phyloP scores from a whole-genome alignment of 64 coral and sea anemone species.

The Hydrozoanthus tunicans region DNA sequence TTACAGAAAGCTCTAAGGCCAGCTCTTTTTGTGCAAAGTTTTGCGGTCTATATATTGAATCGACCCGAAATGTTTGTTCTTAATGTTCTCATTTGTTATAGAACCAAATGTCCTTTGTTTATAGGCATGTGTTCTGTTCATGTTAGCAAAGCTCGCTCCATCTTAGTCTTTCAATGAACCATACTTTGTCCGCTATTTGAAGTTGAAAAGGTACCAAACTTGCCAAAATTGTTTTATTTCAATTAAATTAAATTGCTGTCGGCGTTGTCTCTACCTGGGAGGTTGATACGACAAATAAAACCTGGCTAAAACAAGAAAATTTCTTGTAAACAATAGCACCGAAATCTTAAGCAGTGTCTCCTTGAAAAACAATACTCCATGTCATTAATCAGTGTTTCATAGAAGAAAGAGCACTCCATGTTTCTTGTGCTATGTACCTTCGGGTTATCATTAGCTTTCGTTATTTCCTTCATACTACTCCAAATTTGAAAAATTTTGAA shows the following conservation, averaged over 20 bases:
- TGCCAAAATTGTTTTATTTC: slow-evolving; percentile 27
- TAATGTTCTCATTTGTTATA: neutral
- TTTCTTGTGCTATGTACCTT: slow-evolving; percentile 3
- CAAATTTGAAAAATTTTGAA: neutral
- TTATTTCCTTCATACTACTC: slow-evolving; percentile 5
- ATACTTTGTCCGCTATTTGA: neutral
- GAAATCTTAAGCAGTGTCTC: slow-evolving; percentile 21
- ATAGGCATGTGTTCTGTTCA: neutral
- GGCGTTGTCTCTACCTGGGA: slow-evolving; percentile 23
- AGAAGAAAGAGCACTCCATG: neutral
- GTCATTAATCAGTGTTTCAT: slow-evolving; percentile 2
- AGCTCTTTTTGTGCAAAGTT: neutral
- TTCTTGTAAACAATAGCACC: slow-evolving; percentile 25
- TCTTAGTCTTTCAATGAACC: neutral
- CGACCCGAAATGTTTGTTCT: neutral
- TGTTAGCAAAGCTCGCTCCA: neutral
- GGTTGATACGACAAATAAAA: slow-evolving; percentile 41
- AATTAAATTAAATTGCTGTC: slow-evolving; percentile 19
- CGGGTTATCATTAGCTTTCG: neutral
- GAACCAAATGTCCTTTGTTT: slow-evolving; percentile 1
- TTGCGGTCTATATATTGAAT: slow-evolving; percentile 8
- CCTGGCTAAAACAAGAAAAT: slow-evolving; percentile 18
- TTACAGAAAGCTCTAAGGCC: slow-evolving; percentile 25
- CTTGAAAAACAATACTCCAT: slow-evolving; percentile 14
- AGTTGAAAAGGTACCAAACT: slow-evolving; percentile 1